These are phyloP conservation scores for Actenoides lindsayi DNA, from an alignment of 2,113 vertebrate genomes.

Conservation along the genomic window DNA sequence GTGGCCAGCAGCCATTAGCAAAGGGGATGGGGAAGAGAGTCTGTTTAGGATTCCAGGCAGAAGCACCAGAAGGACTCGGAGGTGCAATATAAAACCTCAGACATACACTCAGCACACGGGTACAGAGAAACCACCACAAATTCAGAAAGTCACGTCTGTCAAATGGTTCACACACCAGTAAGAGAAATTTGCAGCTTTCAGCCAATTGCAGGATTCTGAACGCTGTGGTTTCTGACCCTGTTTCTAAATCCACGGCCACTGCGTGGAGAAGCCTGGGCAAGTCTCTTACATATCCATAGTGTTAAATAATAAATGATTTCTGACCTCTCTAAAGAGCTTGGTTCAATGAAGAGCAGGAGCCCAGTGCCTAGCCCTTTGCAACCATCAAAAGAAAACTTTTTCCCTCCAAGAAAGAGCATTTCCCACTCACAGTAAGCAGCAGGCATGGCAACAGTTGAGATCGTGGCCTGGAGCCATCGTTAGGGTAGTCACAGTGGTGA, in stretches of 20 bases:
- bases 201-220: not conserved
- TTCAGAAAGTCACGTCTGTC: not conserved
- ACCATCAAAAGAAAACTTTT: not conserved
- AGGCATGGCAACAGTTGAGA: not conserved
- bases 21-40: not conserved
- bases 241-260: conserved; percentile 8
- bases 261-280: not conserved
- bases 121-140: conserved; percentile 21
- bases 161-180: not conserved
- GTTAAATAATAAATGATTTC: conserved; percentile 9
- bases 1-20: not conserved
- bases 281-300: conserved; percentile 45
- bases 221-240: not conserved
- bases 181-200: conserved; percentile 24
- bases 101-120: not conserved
- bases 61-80: conserved; percentile 46
- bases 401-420: not conserved
- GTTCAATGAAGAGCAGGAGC: not conserved
- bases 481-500: not conserved
- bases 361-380: not conserved
- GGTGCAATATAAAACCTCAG: conserved; percentile 32
- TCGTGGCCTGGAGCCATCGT: not conserved
- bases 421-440: not conserved
- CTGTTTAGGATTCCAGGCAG: conserved; percentile 37
- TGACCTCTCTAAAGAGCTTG: not conserved